These are phyloP conservation scores for Psylliodes chrysocephalus DNA, from an alignment of 2,888 invertebrate species.

Conservation along the genomic window DNA sequence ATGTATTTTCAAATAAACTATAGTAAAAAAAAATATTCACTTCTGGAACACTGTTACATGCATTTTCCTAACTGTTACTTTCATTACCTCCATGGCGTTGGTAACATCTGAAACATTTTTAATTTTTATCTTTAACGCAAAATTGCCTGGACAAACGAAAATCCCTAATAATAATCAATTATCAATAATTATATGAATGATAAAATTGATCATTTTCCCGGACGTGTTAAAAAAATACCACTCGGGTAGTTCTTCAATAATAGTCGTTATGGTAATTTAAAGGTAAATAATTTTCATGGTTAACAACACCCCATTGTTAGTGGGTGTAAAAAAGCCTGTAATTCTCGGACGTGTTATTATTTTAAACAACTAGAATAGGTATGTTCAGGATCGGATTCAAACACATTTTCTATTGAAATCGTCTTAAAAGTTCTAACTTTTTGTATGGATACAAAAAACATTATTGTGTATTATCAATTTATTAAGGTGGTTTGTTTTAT, in stretches of 20 bases:
- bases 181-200: constrained; percentile 4
- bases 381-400: background rate
- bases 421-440: no score
- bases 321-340: background rate
- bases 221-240: background rate
- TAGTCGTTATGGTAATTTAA: constrained; percentile 22
- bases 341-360: constrained; percentile 1
- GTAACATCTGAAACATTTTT: no score
- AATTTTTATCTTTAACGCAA: no score
- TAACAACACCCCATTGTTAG: constrained; percentile 17
- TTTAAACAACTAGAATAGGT: constrained; percentile 13
- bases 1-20: no score
- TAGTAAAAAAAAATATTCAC: no score
- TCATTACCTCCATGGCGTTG: no score
- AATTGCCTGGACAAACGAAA: background rate
- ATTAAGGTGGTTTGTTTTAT: no score
- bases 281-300: constrained; percentile 21
- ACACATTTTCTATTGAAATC: no score
- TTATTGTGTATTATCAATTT: no score
- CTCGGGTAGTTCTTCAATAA: constrained; percentile 1
- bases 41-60: no score
- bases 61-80: no score
- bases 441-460: no score
- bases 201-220: background rate
- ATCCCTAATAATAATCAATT: constrained; percentile 4